A percentile compares a stretch with the other conserved stretches of the same genome.
These are phyloP conservation scores for Axea sp. DNA, from an alignment of 2,888 invertebrate species.

Conservation along the genomic window DNA sequence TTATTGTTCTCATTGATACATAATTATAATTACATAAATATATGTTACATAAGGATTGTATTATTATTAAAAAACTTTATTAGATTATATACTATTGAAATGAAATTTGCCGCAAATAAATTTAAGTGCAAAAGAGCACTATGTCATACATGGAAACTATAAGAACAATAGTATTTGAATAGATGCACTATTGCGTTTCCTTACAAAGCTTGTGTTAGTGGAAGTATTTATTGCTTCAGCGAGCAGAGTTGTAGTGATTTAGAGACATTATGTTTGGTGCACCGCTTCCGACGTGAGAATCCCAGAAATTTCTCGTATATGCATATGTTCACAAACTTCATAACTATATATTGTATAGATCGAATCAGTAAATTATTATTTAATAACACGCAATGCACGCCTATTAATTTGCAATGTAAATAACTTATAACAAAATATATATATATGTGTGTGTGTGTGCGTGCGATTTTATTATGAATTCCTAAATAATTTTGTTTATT, in stretches of 20 bases:
- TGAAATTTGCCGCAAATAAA: not conserved
- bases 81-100: too few species aligned
- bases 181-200: constrained; percentile 1
- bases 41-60: too few species aligned
- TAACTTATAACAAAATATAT: too few species aligned
- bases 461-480: too few species aligned
- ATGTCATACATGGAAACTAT: constrained; percentile 5
- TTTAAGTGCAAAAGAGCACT: not conserved
- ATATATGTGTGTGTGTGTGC: too few species aligned
- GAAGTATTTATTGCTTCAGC: constrained; percentile 40
- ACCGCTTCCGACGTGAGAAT: constrained; percentile 23
- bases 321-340: constrained; percentile 2
- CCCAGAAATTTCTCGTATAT: constrained; percentile 8
- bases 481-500: too few species aligned
- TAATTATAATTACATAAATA: too few species aligned
- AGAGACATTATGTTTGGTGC: constrained; percentile 39
- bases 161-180: constrained; percentile 32
- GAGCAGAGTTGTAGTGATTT: constrained; percentile 28
- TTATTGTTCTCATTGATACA: too few species aligned
- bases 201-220: constrained; percentile 15
- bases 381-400: not conserved
- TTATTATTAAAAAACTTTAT: too few species aligned
- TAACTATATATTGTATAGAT: constrained; percentile 9
- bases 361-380: constrained; percentile 9
- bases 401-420: too few species aligned